Percentiles rank a stretch among this genome's conserved stretches.
Conservation (phyloP, 2,113 vertebrate species). For the Falco punctatus region DNA sequence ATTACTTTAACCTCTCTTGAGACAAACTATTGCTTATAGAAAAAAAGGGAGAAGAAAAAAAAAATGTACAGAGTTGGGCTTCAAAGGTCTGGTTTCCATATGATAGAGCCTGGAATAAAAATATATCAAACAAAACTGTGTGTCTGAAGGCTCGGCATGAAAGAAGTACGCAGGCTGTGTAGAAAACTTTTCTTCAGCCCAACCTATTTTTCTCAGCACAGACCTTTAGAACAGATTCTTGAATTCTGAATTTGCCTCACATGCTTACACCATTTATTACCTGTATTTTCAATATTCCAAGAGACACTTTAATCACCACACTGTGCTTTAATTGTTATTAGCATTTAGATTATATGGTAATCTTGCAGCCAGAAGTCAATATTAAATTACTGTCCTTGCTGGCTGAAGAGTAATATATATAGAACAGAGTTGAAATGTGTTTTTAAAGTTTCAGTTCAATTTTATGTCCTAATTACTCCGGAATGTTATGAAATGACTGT, state of each 20-base stretch:
- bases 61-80: not conserved
- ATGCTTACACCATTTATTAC: slow-evolving; percentile 6
- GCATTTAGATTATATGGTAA: slow-evolving; percentile 72
- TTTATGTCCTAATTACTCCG: slow-evolving; percentile 70
- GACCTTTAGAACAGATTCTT: not conserved
- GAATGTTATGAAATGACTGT: slow-evolving; percentile 34
- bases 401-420: not conserved
- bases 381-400: slow-evolving; percentile 70
- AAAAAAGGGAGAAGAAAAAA: not conserved
- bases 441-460: slow-evolving; percentile 58
- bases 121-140: not conserved
- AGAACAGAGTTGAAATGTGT: slow-evolving; percentile 29
- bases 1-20: not conserved
- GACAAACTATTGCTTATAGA: not conserved
- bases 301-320: slow-evolving; percentile 49
- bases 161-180: not conserved
- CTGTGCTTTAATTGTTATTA: slow-evolving; percentile 64
- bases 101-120: not conserved
- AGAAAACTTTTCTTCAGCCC: not conserved
- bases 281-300: slow-evolving; percentile 36
- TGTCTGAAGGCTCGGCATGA: not conserved
- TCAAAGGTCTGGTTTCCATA: not conserved
- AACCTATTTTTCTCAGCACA: not conserved
- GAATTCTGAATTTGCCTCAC: not conserved
- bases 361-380: slow-evolving; percentile 59